Evolutionary conservation across 2,888 invertebrate genomes (phyloP), one percentile per base, ranked within the genome.

Genomic region (Rotaria socialis): DNA sequence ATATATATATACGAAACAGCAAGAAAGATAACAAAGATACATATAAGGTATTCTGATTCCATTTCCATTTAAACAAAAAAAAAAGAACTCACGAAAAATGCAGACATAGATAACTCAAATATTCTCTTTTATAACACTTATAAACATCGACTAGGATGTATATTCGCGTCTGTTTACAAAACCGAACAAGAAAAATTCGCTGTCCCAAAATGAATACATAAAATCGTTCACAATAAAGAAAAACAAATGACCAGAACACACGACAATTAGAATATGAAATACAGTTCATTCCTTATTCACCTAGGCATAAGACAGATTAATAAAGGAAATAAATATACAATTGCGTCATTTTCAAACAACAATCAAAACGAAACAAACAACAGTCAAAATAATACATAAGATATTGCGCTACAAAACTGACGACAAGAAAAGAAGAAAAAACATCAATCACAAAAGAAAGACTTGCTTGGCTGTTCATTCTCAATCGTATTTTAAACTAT

Each of bases 361-460:
- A 27, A 67, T 27, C 16, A 67, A 67, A 67, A 50, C 67, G 16
- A 41, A 67, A 67, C 67, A 35, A 67, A 67, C 67, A 67, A 67
- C 67, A 67, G 19, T 24, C 35, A 67, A 67, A 67, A 35, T 35
- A 67, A 67, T 67, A 67, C 67, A 67, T 35, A 67, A 67, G 67
- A 67, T 67, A 67, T 67, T 67, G 67, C 35, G 67, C 35, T 67
- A 67, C 67, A 67, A 67, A 67, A 67, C 14, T 67, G 35, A 67
- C 67, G 67, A 67, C 67, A 35, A 19, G 11, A 35, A 67, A n/a
- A 67, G 5, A 16, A 55, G 14, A 67, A 35, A 5, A 27, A 67
- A 35, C 67, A 67, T 67, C 67, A 67, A 67, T 67, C 67, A 67
- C 67, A 67, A 67, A 67, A 35, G 67, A 67, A 67, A 67, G 67